Evolutionary conservation across 1,140 invertebrate species (phyloP).

Genomic region (Diorhabda sublineata): DNA sequence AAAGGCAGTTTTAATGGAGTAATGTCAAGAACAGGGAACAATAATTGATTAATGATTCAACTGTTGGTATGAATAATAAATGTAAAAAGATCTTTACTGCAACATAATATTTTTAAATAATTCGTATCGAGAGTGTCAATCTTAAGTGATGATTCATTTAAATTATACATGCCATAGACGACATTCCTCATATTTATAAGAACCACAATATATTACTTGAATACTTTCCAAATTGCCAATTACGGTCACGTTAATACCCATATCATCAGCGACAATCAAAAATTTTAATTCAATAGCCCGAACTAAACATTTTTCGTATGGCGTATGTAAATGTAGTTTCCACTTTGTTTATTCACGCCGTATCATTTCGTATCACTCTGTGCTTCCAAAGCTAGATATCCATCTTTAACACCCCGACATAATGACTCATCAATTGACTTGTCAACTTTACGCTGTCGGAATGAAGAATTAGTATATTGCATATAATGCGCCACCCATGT

Average conservation of each 20-base stretch:
- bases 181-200: not conserved
- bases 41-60: too few relatives aligned
- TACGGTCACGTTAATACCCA: not conserved
- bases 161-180: too few relatives aligned
- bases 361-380: conserved; percentile 9
- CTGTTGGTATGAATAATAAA: too few relatives aligned
- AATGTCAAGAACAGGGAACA: too few relatives aligned
- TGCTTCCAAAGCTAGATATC: conserved; percentile 10
- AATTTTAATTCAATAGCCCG: not conserved
- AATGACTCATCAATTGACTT: conserved; percentile 21
- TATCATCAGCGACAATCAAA: not conserved
- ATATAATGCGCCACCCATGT: conserved; percentile 8
- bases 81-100: too few relatives aligned
- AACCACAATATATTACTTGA: not conserved
- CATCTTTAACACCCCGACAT: conserved; percentile 21
- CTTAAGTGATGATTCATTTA: too few relatives aligned
- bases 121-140: too few relatives aligned
- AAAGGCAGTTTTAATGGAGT: too few relatives aligned
- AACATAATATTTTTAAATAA: too few relatives aligned
- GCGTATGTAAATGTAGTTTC: conserved; percentile 10
- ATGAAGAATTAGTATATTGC: conserved; percentile 9
- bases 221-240: conserved; percentile 1
- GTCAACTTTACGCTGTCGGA: conserved; percentile 16
- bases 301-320: not conserved
- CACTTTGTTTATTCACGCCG: conserved; percentile 19